Evolutionary conservation across 1,140 invertebrate genomes (phyloP), one percentile per base, ranked within the genome.

Genomic region (Stegodyphus dumicola): DNA sequence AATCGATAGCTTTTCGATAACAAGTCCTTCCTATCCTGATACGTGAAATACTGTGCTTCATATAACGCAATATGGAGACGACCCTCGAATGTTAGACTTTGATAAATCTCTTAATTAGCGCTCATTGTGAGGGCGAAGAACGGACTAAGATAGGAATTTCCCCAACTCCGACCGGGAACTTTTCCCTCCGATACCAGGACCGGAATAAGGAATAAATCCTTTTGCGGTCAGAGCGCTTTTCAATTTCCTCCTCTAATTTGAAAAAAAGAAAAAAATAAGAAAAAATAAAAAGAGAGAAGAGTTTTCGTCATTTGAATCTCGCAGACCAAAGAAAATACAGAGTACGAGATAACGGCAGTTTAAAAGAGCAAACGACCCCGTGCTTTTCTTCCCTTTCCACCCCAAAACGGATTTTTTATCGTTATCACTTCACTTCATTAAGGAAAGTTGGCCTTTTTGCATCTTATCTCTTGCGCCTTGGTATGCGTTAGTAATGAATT

Each of bases 41-140:
- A 33, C 3, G 33, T 33, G 33, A 33, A 33, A 33, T 33, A 33
- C 3, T 33, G 3, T 33, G 33, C 33, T 33, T 33, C 33, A 3
- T 33, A 33, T 33, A 33, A 33, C 33, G 33, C 33, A 60, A 60
- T 60, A 60, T 60, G 49, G 17, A 49, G 71, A 18, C 48, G 15
- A 11, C 51, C 80, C 79, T 60, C 33, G 33, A 33, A 0, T 3
- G n/a, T 33, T 2, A 64, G 18, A 56, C 71, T 83, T 83, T 83
- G 80, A 75, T 83, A 83, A 83, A 83, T 83, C 80, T 75, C 71
- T 83, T 83, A 83, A 83, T 83, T 83, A 83, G 80, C 13, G 70
- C 80, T 75, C 80, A 83, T 83, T 83, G 80, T 83, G 80, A 65
- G 6, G 60, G 9, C 17, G 71, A 83, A 83, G 60, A 73, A 74